Evolutionary conservation across 2,113 vertebrate species (phyloP).

Genomic region (Motacilla tschutschensis): DNA sequence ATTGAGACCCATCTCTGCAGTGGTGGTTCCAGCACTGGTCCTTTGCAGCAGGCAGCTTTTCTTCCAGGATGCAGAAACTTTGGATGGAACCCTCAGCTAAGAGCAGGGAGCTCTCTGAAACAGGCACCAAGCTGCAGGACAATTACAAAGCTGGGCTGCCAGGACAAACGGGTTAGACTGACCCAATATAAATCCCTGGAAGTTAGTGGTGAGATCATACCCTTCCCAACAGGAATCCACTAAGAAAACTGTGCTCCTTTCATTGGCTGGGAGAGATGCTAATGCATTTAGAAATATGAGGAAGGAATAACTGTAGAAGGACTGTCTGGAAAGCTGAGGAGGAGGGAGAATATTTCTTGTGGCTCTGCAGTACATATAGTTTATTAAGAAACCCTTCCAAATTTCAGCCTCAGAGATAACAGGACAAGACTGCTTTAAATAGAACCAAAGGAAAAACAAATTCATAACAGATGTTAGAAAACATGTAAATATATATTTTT

Average conservation of each 20-base stretch:
- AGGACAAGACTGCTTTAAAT: conserved; percentile 43
- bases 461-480: conserved; percentile 49
- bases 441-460: conserved; percentile 45
- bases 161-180: background rate
- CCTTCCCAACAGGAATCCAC: background rate
- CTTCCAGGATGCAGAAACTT: background rate
- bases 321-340: background rate
- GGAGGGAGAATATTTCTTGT: background rate
- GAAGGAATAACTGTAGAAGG: background rate
- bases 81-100: background rate
- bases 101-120: background rate
- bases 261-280: background rate
- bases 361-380: background rate
- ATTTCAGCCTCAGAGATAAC: conserved; percentile 24
- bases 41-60: background rate
- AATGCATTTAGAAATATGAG: background rate
- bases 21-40: background rate
- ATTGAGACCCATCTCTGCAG: background rate
- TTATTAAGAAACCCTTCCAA: conserved; percentile 13
- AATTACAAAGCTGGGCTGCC: background rate
- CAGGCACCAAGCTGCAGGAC: background rate
- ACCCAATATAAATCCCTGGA: background rate
- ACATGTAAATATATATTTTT: conserved; percentile 57
- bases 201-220: background rate
- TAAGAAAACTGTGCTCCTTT: background rate